Conservation (phyloP, 2,888 invertebrate species). For the Leptinotarsa juncta region DNA sequence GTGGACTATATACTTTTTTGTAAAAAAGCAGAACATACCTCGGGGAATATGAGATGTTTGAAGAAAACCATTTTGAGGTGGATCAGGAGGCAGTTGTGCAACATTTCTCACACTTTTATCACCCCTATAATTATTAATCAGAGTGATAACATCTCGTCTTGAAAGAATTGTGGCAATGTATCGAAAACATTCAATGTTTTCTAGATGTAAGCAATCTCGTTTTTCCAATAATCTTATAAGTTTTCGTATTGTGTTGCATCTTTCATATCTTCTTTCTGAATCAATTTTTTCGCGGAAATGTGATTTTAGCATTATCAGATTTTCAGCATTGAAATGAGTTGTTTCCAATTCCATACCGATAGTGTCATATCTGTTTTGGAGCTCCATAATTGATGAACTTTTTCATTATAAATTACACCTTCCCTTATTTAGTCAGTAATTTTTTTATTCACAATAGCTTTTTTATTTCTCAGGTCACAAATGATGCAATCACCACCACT, state of each 20-base stretch:
- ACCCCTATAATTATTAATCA: neutral
- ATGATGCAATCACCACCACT: too few relatives aligned
- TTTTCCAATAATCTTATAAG: constrained; percentile 54
- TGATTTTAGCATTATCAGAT: neutral
- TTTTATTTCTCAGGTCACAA: too few relatives aligned
- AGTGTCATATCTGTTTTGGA: neutral
- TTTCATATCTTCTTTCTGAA: constrained; percentile 49
- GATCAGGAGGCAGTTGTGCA: too few relatives aligned
- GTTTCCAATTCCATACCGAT: neutral
- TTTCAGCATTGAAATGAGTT: neutral
- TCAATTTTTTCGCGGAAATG: constrained; percentile 44
- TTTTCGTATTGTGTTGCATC: constrained; percentile 43
- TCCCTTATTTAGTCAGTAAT: too few relatives aligned
- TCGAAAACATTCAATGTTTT: constrained; percentile 43
- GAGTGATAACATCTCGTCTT: constrained; percentile 1
- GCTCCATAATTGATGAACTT: neutral
- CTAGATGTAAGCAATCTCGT: constrained; percentile 49
- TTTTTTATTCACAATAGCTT: too few relatives aligned
- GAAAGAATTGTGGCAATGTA: constrained; percentile 42
- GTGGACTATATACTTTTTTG: too few relatives aligned
- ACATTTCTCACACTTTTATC: too few relatives aligned
- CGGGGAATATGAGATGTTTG: too few relatives aligned
- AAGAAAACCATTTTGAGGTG: too few relatives aligned
- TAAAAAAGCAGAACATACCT: too few relatives aligned
- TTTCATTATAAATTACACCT: neutral